Conservation (phyloP, 2,113 vertebrate genomes). For the Crypturellus undulatus region DNA sequence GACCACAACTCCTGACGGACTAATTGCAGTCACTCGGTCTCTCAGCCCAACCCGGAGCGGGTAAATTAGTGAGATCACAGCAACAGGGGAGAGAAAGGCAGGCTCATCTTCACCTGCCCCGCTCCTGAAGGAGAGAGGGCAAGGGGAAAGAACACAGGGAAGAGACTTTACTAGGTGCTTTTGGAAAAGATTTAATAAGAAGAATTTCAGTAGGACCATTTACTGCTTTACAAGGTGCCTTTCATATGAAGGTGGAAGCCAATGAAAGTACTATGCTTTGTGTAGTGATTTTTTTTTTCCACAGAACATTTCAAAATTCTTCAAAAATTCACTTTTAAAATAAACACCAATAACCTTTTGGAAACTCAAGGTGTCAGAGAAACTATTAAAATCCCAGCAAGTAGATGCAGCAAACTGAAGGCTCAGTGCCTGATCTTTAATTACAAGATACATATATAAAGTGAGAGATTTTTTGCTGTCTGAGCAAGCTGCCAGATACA, state of each 20-base stretch:
- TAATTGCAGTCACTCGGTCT: constrained; percentile 88
- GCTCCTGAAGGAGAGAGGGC: constrained; percentile 61
- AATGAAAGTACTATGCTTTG: constrained; percentile 40
- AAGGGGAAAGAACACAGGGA: constrained; percentile 48
- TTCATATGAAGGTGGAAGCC: constrained; percentile 68
- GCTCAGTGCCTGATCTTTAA: constrained; percentile 45
- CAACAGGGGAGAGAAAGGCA: constrained; percentile 66
- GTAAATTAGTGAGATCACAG: constrained; percentile 73
- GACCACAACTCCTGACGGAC: constrained; percentile 79
- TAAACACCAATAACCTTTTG: background rate
- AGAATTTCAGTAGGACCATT: constrained; percentile 72
- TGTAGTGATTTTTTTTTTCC: background rate
- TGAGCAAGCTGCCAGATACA: constrained; percentile 36
- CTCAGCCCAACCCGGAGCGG: constrained; percentile 77
- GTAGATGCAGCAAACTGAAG: constrained; percentile 36
- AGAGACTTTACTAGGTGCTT: constrained; percentile 46
- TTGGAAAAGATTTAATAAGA: constrained; percentile 63
- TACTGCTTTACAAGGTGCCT: constrained; percentile 68
- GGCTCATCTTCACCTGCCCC: constrained; percentile 72
- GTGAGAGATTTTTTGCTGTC: constrained; percentile 14
- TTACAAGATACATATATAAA: constrained; percentile 29
- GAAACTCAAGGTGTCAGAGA: constrained; percentile 35
- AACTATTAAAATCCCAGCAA: constrained; percentile 60
- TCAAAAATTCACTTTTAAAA: constrained; percentile 36
- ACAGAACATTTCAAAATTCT: constrained; percentile 7